Conservation (phyloP, 2,888 invertebrate genomes). For the Parascotia fuliginaria region DNA sequence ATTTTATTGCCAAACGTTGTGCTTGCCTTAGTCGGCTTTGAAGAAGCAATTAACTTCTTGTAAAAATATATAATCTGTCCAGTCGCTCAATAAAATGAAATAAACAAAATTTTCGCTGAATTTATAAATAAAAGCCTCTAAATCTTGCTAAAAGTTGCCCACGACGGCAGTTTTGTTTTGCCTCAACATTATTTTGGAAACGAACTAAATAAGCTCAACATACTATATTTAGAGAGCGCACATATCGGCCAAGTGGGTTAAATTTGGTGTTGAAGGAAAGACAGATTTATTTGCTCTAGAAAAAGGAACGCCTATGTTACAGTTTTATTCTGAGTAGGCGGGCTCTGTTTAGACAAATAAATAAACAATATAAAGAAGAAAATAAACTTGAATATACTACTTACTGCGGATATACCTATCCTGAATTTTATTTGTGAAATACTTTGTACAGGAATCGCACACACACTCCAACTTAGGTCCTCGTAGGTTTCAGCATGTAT, state of each 20-base stretch:
- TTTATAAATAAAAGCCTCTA: slow-evolving; percentile 62
- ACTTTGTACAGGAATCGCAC: no score
- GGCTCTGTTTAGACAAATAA: no score
- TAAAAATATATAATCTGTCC: slow-evolving; percentile 33
- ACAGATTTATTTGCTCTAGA: neutral
- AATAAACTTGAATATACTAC: no score
- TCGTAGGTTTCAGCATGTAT: no score
- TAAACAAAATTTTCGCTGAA: slow-evolving; percentile 55
- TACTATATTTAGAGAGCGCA: slow-evolving; percentile 10
- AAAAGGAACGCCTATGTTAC: no score
- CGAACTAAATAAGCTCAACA: slow-evolving; percentile 24
- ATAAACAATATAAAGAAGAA: no score
- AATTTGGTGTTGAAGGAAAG: neutral
- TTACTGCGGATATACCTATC: no score
- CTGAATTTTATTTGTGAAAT: no score
- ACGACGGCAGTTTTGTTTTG: slow-evolving; percentile 32
- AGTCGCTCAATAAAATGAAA: slow-evolving; percentile 60
- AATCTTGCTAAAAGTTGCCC: slow-evolving; percentile 58
- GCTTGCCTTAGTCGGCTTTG: neutral
- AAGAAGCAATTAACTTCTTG: slow-evolving; percentile 17
- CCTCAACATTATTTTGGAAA: slow-evolving; percentile 26
- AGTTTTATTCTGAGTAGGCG: no score
- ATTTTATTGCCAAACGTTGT: no score
- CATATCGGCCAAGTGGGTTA: neutral
- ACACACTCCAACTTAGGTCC: no score